Evolutionary conservation across 2,113 vertebrate genomes (phyloP), one percentile per base, ranked within the genome.

Genomic region (Mungos mungo): DNA sequence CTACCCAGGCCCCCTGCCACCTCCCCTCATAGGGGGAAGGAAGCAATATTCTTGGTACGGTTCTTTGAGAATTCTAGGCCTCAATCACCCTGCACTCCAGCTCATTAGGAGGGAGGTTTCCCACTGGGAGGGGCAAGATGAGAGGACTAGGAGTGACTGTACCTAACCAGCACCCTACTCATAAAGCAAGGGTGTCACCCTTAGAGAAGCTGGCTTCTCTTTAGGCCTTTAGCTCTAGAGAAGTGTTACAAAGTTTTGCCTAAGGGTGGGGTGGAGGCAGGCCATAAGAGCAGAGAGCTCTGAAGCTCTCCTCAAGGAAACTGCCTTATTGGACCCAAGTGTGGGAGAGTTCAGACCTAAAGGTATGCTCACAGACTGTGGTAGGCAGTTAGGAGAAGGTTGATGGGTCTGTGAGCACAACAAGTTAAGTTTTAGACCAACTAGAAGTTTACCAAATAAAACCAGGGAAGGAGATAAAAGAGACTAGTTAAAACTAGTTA

Each of bases 301-400:
- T 57, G 54, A 57, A 63, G 31, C 69, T 84, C 68, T 74, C 52
- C 80, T 15, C 54, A 63, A 4, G 3, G 54, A 38, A 76, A 85
- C 54, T 76, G 54, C 54, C 83, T 74, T 65, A 85, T 76, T 85
- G 33, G 41, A 74, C 65, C 41, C 14, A 7, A 35, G 47, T 84
- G n/a, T 83, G 54, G 81, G 33, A 93, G 74, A 93, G 41, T 84
- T 93, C 33, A 74, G 72, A 71, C 80, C 54, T 72, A 74, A 92
- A 38, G 23, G 15, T 35, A 31, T 84, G 68, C 68, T 92, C 15
- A 65, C 14, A 93, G 84, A 84, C 25, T 41, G 5, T 76, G 35
- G 16, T 50, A 76, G 81, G 33, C 80, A 74, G 38, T 76, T 85
- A 60, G 45, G 52, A 84, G 80, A 72, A 92, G 68, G 82, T 31